Evolutionary conservation across 2,797 vertebrate species (phyloP), one percentile per base, ranked within the genome.

Genomic region (Sardinella longiceps): DNA sequence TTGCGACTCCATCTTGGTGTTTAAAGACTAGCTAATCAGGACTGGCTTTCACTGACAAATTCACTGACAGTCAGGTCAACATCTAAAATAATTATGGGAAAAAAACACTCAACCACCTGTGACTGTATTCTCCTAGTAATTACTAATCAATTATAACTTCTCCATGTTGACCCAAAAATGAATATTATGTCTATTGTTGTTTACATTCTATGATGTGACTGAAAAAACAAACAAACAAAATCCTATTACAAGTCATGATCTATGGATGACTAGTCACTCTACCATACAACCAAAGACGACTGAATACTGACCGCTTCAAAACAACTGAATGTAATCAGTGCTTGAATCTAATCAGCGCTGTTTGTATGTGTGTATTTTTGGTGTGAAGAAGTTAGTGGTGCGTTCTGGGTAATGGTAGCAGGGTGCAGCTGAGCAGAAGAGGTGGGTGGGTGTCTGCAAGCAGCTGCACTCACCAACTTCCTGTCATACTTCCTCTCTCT

Each of bases 401-500:
- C n/a, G 51, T 53, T 12, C 50, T 51, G 50, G 5, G 56, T 25
- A 11, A 25, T 25, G 18, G 63, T 12, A 6, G 66, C 30, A 15
- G 66, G 37, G 66, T 11, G 25, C 9, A 6, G 30, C 28, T 70
- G 63, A 33, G 63, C 25, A 6, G 56, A 37, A 53, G 43, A 48
- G 9, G 28, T 48, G 86, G 86, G 18, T 80, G 77, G 50, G 56
- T 45, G 82, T 23, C 63, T n/a, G 81, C 63, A 33, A 10, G 63
- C 48, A 46, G 50, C 88, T 83, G 84, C 58, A 84, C 80, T 86
- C 53, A 63, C 86, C 70, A 56, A 70, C 82, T 87, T 91, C 89
- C 88, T 89, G 88, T 82, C 80, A 20, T 53, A 87, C 83, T 91
- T 90, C 85, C 46, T 77, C 70, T 9, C 18, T 53, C 51, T 53